phyloP scores from a whole-genome alignment of 2,113 vertebrate species.

The Pipa parva region DNA sequence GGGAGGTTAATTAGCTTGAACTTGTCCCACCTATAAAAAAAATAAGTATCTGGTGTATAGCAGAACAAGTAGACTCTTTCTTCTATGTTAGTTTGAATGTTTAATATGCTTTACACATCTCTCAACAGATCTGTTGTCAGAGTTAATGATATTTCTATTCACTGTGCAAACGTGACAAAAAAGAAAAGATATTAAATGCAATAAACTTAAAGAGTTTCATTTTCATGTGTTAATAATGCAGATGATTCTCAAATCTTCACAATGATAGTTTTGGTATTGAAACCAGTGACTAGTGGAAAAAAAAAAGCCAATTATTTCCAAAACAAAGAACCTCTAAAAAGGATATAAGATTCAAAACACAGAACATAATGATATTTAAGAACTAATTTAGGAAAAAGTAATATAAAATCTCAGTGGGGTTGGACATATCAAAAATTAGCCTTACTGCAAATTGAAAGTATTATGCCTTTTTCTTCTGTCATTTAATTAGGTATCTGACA shows the following conservation, averaged over 20 bases:
- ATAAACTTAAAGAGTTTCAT: slow-evolving; percentile 1
- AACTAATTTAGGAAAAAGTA: slow-evolving; percentile 19
- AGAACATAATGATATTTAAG: slow-evolving; percentile 18
- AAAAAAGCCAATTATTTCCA: neutral
- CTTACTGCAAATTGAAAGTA: slow-evolving; percentile 3
- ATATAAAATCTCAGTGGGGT: slow-evolving; percentile 10
- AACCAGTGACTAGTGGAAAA: neutral
- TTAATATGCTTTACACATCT: slow-evolving; percentile 9
- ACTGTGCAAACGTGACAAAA: neutral
- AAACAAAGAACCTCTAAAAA: slow-evolving; percentile 19
- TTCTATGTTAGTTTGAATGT: neutral
- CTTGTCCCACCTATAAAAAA: too few species aligned
- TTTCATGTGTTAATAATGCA: slow-evolving; percentile 22
- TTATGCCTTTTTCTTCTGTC: slow-evolving; percentile 6
- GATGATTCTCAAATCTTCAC: neutral
- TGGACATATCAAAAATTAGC: slow-evolving; percentile 16
- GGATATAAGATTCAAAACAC: slow-evolving; percentile 7
- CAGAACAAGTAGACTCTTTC: neutral
- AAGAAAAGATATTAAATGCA: neutral
- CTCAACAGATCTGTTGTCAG: neutral
- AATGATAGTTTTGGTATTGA: slow-evolving; percentile 6
- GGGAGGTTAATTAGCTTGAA: too few species aligned
- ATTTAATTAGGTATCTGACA: slow-evolving; percentile 16
- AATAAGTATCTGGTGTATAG: too few species aligned
- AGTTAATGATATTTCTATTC: slow-evolving; percentile 11